Evolutionary conservation across 2,113 vertebrate species (phyloP).

Genomic region (Pogona vitticeps): DNA sequence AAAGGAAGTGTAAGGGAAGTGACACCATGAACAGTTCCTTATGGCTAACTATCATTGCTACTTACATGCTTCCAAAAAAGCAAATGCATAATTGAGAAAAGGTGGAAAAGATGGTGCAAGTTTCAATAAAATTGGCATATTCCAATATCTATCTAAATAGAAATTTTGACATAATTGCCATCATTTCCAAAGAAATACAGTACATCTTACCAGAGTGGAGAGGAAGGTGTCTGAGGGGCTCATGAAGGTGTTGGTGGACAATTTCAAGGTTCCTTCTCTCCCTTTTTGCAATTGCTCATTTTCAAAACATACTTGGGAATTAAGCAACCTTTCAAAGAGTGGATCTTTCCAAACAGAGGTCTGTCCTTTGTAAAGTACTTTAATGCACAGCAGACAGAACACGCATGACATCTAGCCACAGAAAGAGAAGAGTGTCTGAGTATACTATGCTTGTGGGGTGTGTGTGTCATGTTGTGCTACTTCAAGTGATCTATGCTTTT

Average conservation of each 20-base stretch:
- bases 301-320: neutral
- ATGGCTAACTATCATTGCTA: neutral
- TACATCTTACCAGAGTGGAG: neutral
- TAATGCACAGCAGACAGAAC: neutral
- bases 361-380: neutral
- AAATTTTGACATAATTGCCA: neutral
- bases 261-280: neutral
- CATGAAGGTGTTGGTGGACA: neutral
- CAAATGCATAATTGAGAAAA: neutral
- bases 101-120: neutral
- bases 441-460: neutral
- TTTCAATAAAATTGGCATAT: neutral
- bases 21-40: neutral
- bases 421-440: neutral
- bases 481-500: constrained; percentile 20
- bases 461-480: neutral
- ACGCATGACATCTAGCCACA: neutral
- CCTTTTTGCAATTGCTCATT: too few relatives aligned
- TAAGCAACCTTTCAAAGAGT: neutral
- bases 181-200: neutral
- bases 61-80: neutral
- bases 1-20: neutral
- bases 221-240: neutral
- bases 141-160: neutral
- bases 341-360: neutral